These are phyloP conservation scores for Argopecten irradians DNA, from an alignment of 1,140 invertebrate species.

Conservation along the genomic window DNA sequence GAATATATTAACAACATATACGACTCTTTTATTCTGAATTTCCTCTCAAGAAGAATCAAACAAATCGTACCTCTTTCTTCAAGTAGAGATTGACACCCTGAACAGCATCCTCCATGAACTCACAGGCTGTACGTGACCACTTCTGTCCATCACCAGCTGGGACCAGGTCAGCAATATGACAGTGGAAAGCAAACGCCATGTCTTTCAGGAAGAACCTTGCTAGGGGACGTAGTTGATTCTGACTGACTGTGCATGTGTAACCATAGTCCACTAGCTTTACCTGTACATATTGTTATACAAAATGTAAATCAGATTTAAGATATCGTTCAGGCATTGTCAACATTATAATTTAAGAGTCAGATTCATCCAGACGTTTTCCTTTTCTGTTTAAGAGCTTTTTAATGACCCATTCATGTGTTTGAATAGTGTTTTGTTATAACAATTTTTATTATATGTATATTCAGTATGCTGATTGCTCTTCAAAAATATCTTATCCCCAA, in stretches of 20 bases:
- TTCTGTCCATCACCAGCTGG: slow-evolving; percentile 45
- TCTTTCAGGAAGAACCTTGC: slow-evolving; percentile 32
- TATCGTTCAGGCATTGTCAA: no score
- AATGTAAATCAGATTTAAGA: no score
- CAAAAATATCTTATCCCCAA: no score
- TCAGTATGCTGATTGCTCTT: no score
- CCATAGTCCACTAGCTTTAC: slow-evolving; percentile 53
- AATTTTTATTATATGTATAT: no score
- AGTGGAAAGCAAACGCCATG: slow-evolving; percentile 36
- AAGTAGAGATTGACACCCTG: slow-evolving; percentile 44
- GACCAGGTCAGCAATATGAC: slow-evolving; percentile 45
- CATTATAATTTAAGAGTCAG: no score
- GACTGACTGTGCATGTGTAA: slow-evolving; percentile 1
- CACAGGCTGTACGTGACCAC: slow-evolving; percentile 52
- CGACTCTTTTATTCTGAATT: no score
- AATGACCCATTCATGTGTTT: neutral
- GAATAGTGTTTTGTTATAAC: no score
- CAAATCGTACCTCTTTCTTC: slow-evolving; percentile 44
- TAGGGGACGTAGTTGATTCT: slow-evolving; percentile 39
- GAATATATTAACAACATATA: no score
- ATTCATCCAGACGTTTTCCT: no score
- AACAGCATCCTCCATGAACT: slow-evolving; percentile 43
- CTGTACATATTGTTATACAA: slow-evolving; percentile 24
- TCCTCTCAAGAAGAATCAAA: neutral
- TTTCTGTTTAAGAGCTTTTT: no score